phyloP scores from a whole-genome alignment of 2,888 invertebrate species.

The Campoplex nolae region DNA sequence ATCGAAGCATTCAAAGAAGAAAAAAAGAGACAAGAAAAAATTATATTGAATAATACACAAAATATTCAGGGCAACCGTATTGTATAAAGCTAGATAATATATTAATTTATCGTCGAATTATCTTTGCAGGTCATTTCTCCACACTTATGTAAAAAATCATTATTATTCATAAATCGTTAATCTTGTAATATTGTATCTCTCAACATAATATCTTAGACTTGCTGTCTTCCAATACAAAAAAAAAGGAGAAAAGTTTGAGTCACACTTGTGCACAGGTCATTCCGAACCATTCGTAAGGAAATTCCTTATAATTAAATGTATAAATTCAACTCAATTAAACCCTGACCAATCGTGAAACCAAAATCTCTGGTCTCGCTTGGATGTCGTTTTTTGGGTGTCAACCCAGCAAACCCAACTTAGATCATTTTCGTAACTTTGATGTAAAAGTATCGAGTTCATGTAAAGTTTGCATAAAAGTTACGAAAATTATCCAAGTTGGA shows the following conservation, averaged over 20 bases:
- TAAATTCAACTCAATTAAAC: too few relatives aligned
- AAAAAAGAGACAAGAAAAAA: slow-evolving; percentile 92
- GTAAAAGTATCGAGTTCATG: too few relatives aligned
- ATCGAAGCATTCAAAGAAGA: slow-evolving; percentile 93
- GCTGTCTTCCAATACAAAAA: not conserved
- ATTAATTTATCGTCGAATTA: slow-evolving; percentile 50
- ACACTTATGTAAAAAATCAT: slow-evolving; percentile 49
- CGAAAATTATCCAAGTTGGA: too few relatives aligned
- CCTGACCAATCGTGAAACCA: too few relatives aligned
- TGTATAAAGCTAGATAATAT: slow-evolving; percentile 81
- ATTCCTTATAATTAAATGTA: not conserved
- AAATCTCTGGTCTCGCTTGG: too few relatives aligned
- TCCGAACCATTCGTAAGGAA: not conserved
- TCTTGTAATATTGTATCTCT: not conserved
- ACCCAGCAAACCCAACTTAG: too few relatives aligned
- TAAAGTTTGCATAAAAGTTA: too few relatives aligned
- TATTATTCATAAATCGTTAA: not conserved
- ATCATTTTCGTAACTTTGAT: too few relatives aligned
- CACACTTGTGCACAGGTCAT: not conserved
- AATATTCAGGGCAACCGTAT: slow-evolving; percentile 91
- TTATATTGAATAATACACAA: slow-evolving; percentile 90
- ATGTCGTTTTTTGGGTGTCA: too few relatives aligned
- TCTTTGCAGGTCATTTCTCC: slow-evolving; percentile 5
- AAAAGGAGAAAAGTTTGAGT: not conserved
- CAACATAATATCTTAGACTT: not conserved